These are phyloP conservation scores for Sebastes nivosus DNA, from an alignment of 2,797 vertebrate genomes.

Conservation along the genomic window DNA sequence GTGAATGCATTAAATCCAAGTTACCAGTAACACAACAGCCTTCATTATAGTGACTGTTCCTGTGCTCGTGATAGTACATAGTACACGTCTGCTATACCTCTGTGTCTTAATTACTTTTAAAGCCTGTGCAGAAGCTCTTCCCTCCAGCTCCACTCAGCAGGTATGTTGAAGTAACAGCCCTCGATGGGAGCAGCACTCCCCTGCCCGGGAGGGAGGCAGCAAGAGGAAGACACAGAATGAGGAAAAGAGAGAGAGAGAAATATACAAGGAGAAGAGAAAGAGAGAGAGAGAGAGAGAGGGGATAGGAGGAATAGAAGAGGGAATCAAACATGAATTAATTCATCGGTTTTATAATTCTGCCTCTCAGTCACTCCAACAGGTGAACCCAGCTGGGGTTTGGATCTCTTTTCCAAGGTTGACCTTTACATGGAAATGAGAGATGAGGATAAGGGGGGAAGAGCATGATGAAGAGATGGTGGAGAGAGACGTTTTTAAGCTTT, in stretches of 20 bases:
- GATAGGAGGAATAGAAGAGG: background rate
- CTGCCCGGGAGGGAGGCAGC: background rate
- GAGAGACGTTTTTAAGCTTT: slow-evolving; percentile 7
- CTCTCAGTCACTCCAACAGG: slow-evolving; percentile 25
- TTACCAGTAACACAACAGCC: background rate
- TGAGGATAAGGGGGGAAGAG: background rate
- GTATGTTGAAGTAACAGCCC: slow-evolving; percentile 35
- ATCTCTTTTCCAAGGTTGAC: slow-evolving; percentile 17
- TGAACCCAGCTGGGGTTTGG: slow-evolving; percentile 19
- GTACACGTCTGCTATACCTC: slow-evolving; percentile 12
- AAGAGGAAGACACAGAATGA: background rate
- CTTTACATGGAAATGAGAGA: slow-evolving; percentile 25
- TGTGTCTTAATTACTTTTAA: slow-evolving; percentile 53
- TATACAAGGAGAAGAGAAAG: background rate
- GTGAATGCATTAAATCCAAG: background rate
- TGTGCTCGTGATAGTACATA: background rate
- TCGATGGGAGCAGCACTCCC: slow-evolving; percentile 14
- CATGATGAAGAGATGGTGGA: background rate
- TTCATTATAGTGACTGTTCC: background rate
- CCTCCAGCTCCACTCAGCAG: slow-evolving; percentile 37
- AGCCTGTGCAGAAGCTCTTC: slow-evolving; percentile 18
- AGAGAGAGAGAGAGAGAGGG: background rate
- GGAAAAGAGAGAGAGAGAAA: background rate
- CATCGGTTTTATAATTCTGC: slow-evolving; percentile 14
- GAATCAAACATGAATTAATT: background rate